phyloP scores from a whole-genome alignment of 2,113 vertebrate genomes.

The Salvator merianae region DNA sequence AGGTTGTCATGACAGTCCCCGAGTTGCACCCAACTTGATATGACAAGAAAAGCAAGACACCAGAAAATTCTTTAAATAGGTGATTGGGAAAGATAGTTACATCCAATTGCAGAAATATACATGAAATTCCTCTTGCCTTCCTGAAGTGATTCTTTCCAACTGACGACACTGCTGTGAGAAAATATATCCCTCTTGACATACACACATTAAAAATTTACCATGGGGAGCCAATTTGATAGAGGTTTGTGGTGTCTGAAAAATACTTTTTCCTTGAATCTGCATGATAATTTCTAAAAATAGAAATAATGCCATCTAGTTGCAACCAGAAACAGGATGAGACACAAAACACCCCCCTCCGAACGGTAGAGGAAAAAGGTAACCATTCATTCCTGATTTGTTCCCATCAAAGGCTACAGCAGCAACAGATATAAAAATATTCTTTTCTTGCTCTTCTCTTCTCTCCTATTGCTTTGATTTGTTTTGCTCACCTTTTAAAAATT shows the following conservation, averaged over 20 bases:
- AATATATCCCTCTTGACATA: neutral
- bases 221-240: conserved; percentile 6
- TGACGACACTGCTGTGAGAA: neutral
- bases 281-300: conserved; percentile 16
- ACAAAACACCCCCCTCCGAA: neutral
- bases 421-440: neutral
- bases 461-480: neutral
- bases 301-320: conserved; percentile 6
- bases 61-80: neutral
- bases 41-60: too few species aligned
- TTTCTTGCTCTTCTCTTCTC: neutral
- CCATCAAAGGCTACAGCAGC: neutral
- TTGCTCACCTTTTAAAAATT: neutral
- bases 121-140: neutral
- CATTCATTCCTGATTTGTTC: neutral
- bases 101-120: neutral
- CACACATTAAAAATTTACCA: conserved; percentile 2
- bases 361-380: neutral
- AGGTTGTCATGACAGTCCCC: neutral
- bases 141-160: neutral
- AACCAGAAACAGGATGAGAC: conserved; percentile 8
- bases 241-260: conserved; percentile 12
- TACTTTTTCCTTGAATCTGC: conserved; percentile 1
- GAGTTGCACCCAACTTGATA: accelerated
- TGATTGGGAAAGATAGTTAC: accelerated